phyloP scores from a whole-genome alignment of 2,797 vertebrate genomes.

The Emys orbicularis region DNA sequence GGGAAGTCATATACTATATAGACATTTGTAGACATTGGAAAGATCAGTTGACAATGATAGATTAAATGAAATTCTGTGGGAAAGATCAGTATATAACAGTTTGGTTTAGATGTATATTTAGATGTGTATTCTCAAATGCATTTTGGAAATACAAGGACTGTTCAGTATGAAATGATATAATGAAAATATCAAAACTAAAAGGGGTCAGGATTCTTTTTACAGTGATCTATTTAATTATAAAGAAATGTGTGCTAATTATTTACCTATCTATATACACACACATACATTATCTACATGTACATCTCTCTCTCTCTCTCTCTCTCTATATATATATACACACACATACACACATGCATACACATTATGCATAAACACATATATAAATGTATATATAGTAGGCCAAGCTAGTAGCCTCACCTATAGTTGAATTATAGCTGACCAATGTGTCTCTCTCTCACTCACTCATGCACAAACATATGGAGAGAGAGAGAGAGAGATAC shows the following conservation, averaged over 20 bases:
- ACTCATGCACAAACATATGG: background rate
- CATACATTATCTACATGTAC: too few relatives aligned
- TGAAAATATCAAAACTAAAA: too few relatives aligned
- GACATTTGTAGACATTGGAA: background rate
- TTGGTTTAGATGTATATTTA: background rate
- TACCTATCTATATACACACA: too few relatives aligned
- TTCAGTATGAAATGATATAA: too few relatives aligned
- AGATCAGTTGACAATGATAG: background rate
- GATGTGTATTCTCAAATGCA: background rate
- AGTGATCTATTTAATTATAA: background rate
- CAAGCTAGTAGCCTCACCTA: background rate
- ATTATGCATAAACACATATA: accelerated
- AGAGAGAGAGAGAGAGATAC: too few relatives aligned
- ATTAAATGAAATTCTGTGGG: accelerated
- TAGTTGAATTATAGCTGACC: background rate
- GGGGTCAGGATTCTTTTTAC: too few relatives aligned
- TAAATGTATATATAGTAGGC: background rate
- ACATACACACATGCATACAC: too few relatives aligned
- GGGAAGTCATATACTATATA: background rate
- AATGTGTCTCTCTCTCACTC: too few relatives aligned
- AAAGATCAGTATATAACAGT: background rate
- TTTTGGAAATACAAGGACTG: background rate
- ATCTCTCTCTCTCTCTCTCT: too few relatives aligned
- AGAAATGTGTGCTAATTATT: background rate
- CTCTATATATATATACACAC: accelerated